Evolutionary conservation across 1,140 invertebrate genomes (phyloP).

Genomic region (Pseudachorutes palmiensis): DNA sequence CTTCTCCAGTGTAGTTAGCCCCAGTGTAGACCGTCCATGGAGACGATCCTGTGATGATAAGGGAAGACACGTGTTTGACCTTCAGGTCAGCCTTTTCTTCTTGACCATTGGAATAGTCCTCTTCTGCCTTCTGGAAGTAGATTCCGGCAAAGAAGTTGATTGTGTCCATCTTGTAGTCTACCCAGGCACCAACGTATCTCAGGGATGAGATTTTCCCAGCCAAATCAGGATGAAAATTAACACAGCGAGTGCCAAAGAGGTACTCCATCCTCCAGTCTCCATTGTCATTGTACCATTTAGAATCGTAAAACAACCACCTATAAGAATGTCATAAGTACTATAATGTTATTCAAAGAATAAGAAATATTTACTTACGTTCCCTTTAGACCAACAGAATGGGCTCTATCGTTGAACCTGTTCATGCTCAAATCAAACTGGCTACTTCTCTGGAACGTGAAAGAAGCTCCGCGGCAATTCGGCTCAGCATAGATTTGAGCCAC

Average conservation of each 20-base stretch:
- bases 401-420: not conserved
- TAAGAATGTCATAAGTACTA: not conserved
- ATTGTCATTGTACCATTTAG: not conserved
- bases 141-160: conserved; percentile 34
- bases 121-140: conserved; percentile 35
- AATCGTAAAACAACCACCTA: not conserved
- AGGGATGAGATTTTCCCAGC: conserved; percentile 26
- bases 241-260: conserved; percentile 24
- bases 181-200: conserved; percentile 31
- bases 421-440: too few species aligned
- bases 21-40: conserved; percentile 30
- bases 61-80: conserved; percentile 7
- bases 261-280: conserved; percentile 25
- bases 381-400: not conserved
- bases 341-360: not conserved
- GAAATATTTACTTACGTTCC: not conserved
- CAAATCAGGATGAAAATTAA: conserved; percentile 23
- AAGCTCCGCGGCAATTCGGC: too few species aligned
- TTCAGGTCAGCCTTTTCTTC: conserved; percentile 13
- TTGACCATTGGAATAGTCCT: conserved; percentile 16
- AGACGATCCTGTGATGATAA: conserved; percentile 20
- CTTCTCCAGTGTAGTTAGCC: conserved; percentile 21
- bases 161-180: conserved; percentile 29
- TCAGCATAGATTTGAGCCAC: too few species aligned
- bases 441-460: too few species aligned